These are phyloP conservation scores for Cephus pygmeus DNA, from an alignment of 2,888 invertebrate species.

Conservation along the genomic window DNA sequence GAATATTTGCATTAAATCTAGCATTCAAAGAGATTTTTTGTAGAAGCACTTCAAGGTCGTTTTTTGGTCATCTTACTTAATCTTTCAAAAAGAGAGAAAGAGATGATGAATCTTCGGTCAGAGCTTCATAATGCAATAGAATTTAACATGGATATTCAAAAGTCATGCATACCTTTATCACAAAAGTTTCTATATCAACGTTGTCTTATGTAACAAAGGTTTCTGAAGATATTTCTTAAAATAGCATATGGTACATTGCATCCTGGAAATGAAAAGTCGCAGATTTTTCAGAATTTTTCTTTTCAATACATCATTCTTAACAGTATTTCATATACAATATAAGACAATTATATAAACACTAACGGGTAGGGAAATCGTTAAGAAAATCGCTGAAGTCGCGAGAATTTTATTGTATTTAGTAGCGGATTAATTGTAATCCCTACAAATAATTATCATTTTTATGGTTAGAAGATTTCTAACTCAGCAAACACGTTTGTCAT, in stretches of 20 bases:
- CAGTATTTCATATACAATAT: conserved; percentile 1
- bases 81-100: background rate
- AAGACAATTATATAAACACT: conserved; percentile 1
- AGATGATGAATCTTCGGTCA: background rate
- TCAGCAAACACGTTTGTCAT: background rate
- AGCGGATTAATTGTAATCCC: background rate
- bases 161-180: conserved; percentile 13
- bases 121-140: background rate
- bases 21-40: background rate
- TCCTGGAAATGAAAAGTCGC: background rate
- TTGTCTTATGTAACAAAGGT: background rate
- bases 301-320: background rate
- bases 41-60: background rate
- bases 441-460: background rate
- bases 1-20: no score
- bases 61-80: background rate
- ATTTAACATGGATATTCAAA: background rate
- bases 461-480: background rate
- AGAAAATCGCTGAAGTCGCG: background rate
- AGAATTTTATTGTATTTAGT: background rate
- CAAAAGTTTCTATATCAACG: background rate
- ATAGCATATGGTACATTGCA: background rate
- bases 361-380: background rate
- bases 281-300: background rate
- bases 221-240: background rate